These are phyloP conservation scores for Tuberolachnus salignus DNA, from an alignment of 2,888 invertebrate species.

Conservation along the genomic window DNA sequence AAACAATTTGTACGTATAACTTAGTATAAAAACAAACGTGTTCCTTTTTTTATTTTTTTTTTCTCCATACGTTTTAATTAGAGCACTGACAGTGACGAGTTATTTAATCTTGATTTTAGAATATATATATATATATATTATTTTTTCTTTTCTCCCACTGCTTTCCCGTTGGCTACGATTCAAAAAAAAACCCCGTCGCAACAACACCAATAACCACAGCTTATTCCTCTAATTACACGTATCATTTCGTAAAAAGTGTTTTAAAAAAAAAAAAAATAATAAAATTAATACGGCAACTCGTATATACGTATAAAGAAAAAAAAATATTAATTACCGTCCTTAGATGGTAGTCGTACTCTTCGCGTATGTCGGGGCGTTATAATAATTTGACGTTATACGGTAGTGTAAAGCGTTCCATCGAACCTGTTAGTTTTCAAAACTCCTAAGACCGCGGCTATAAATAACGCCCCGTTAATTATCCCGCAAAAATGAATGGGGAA, in stretches of 20 bases:
- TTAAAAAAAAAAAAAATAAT: background rate
- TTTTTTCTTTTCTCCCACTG: background rate
- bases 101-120: slow-evolving; percentile 42
- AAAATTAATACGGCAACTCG: slow-evolving; percentile 42
- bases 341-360: too few species aligned
- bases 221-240: slow-evolving; percentile 47
- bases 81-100: slow-evolving; percentile 40
- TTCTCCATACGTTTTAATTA: slow-evolving; percentile 36
- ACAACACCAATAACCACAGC: slow-evolving; percentile 16
- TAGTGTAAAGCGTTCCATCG: background rate
- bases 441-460: slow-evolving; percentile 28
- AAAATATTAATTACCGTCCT: slow-evolving; percentile 39
- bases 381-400: slow-evolving; percentile 49
- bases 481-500: slow-evolving; percentile 30
- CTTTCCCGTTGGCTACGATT: slow-evolving; percentile 27
- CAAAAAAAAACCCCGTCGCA: slow-evolving; percentile 10
- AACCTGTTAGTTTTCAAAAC: slow-evolving; percentile 46
- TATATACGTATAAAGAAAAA: background rate
- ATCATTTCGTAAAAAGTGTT: slow-evolving; percentile 43
- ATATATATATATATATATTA: too few species aligned
- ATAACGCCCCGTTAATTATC: slow-evolving; percentile 33
- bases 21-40: background rate
- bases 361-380: slow-evolving; percentile 24
- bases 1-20: background rate
- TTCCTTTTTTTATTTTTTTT: slow-evolving; percentile 24